phyloP scores from a whole-genome alignment of 2,113 vertebrate species.

The Fukomys damarensis region DNA sequence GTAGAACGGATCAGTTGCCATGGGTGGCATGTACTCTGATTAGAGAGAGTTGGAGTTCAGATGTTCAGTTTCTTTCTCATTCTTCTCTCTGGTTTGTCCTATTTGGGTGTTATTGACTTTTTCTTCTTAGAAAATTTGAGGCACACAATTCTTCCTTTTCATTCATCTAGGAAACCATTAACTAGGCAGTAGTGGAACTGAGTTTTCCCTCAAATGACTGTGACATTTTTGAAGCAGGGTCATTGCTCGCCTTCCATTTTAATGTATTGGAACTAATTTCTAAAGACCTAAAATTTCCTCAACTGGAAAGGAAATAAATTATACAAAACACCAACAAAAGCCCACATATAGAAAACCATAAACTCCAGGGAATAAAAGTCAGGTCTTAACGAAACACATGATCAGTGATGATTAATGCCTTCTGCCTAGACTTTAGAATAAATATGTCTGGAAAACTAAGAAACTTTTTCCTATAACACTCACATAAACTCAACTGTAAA shows the following conservation, averaged over 20 bases:
- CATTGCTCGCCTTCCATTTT: conserved; percentile 70
- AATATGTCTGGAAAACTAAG: background rate
- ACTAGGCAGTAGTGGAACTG: background rate
- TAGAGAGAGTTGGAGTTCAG: background rate
- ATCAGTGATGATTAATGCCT: conserved; percentile 62
- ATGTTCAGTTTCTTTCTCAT: background rate
- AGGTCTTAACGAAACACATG: conserved; percentile 59
- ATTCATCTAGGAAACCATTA: conserved; percentile 45
- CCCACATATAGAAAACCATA: conserved; percentile 68
- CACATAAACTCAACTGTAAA: background rate
- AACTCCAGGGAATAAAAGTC: conserved; percentile 67
- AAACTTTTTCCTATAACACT: background rate
- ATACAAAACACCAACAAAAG: conserved; percentile 65
- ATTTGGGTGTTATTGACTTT: conserved; percentile 25
- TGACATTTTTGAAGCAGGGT: conserved; percentile 67
- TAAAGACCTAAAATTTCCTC: conserved; percentile 57
- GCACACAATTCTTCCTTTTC: background rate
- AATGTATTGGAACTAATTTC: conserved; percentile 77
- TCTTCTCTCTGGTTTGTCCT: background rate
- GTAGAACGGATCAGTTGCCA: background rate
- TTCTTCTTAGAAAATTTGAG: conserved; percentile 56
- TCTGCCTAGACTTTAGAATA: background rate
- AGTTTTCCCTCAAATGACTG: conserved; percentile 56
- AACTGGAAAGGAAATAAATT: conserved; percentile 76
- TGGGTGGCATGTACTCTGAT: background rate